phyloP scores from a whole-genome alignment of 2,113 vertebrate genomes.

The Sclerurus mexicanus region DNA sequence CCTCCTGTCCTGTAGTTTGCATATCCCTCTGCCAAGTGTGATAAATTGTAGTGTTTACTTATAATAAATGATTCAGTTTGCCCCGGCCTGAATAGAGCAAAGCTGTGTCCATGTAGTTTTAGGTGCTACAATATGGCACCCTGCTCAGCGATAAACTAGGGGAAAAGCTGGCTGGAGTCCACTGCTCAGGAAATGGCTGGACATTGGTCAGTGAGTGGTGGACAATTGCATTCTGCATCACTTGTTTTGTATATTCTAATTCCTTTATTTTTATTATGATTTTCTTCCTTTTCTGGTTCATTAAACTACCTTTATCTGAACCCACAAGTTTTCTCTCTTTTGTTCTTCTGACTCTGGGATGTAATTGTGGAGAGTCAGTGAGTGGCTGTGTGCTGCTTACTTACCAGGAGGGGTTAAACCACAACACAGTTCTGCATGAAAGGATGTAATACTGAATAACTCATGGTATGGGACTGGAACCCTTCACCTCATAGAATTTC shows the following conservation, averaged over 20 bases:
- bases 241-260: neutral
- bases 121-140: neutral
- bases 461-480: neutral
- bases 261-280: neutral
- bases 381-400: neutral
- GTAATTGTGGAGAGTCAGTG: neutral
- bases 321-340: rapidly evolving
- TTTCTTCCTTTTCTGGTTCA: neutral
- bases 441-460: neutral
- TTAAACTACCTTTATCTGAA: neutral
- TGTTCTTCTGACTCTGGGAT: neutral
- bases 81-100: too few species aligned
- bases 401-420: neutral
- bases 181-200: neutral
- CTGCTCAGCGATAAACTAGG: neutral
- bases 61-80: too few species aligned
- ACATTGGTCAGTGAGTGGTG: rapidly evolving
- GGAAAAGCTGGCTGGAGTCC: neutral
- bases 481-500: neutral
- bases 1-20: too few species aligned
- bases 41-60: too few species aligned
- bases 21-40: too few species aligned
- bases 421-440: neutral
- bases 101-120: too few species aligned
- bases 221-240: neutral